Evolutionary conservation across 37 sponge, comb jelly and placozoan species (phyloP), one percentile per base, ranked within the genome.

Genomic region (Ianthella basta): DNA sequence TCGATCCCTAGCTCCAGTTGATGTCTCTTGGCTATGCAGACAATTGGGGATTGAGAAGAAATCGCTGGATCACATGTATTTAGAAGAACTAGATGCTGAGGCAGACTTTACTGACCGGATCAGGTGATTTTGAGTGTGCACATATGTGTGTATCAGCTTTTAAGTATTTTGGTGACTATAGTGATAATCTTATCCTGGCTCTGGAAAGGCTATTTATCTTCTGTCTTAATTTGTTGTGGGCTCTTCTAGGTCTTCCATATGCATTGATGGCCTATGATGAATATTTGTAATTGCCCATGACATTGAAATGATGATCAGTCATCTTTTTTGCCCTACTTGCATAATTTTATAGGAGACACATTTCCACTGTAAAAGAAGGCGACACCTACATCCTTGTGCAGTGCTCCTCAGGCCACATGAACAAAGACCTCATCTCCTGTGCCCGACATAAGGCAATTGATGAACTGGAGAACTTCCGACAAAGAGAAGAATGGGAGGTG

Each of bases 41-140:
- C 14, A 82, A 25, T 23, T 79, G n/a, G 60, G 67, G 5, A 64
- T 86, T 24, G 12, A 38, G 5, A n/a, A 25, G 16, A 40, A 38
- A 3, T 6, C 21, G 4, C 16, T 65, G n/a, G 24, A 33, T 21
- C 41, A 38, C 44, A 72, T 88, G 56, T 61, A 72, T 16, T 73
- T 95, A 25, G 93, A 95, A 60, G 93, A 92, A 44, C 89, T 95
- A 85, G 93, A 95, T 73, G 88, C 93, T 19, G 93, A 95, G 55
- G 56, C 89, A 44, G 91, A 92, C 39, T 95, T 95, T 63, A 78
- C 83, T 21, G 85, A 89, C 37, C 89, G 86, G 87, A 59, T 95
- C n/a, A 67, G 90, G 94, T 93, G 50, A n/a, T n/a, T n/a, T n/a
- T n/a, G n/a, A n/a, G n/a, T n/a, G n/a, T n/a, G n/a, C n/a, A n/a